A percentile compares a stretch with the other conserved stretches of the same genome.
These are phyloP conservation scores for Asarcornis scutulata DNA, from an alignment of 2,113 vertebrate genomes.

Conservation along the genomic window DNA sequence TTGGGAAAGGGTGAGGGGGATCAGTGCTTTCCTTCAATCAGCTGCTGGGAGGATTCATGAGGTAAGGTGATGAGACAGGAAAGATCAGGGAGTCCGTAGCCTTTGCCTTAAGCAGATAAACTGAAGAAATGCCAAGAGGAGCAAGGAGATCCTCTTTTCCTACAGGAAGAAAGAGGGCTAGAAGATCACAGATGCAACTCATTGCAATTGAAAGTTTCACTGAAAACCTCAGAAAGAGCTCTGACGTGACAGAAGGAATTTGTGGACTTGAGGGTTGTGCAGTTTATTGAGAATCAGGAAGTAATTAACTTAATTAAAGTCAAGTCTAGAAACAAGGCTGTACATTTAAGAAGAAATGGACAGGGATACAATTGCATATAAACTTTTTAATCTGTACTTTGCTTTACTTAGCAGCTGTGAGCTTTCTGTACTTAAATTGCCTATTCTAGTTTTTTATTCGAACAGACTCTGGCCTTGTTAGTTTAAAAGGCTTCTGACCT, in stretches of 20 bases:
- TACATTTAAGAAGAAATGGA: neutral
- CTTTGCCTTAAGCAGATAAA: neutral
- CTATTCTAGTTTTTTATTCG: neutral
- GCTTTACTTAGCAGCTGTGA: neutral
- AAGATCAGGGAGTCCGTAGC: neutral
- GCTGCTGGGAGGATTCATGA: neutral
- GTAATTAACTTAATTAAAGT: neutral
- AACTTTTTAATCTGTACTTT: neutral
- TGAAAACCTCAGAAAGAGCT: neutral
- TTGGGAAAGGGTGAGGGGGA: neutral
- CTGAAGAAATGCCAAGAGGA: neutral
- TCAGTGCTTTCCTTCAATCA: neutral
- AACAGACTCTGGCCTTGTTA: no score
- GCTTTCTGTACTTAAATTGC: neutral
- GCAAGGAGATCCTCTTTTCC: neutral
- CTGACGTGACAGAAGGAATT: neutral
- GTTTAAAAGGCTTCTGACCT: no score
- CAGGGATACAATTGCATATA: neutral
- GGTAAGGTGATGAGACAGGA: neutral
- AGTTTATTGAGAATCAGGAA: neutral
- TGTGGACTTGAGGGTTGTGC: neutral
- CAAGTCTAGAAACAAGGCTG: neutral
- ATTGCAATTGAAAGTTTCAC: neutral
- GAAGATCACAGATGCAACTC: neutral
- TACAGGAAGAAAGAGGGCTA: neutral